These are phyloP conservation scores for Polyodon spathula DNA, from an alignment of 2,113 vertebrate species.

Conservation along the genomic window DNA sequence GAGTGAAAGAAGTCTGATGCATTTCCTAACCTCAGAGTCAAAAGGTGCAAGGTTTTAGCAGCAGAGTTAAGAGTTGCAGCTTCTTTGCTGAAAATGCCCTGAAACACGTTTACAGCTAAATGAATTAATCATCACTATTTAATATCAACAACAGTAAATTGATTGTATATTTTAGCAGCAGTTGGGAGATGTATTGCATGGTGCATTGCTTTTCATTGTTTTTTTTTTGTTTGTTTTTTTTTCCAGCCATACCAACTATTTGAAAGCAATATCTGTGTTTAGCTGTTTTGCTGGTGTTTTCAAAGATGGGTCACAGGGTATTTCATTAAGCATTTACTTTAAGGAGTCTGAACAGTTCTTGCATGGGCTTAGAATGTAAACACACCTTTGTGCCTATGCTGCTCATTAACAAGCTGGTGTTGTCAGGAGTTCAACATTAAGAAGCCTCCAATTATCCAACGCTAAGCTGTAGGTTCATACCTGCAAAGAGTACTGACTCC, in stretches of 20 bases:
- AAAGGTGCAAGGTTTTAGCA: background rate
- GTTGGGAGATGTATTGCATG: background rate
- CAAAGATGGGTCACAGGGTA: background rate
- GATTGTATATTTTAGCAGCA: conserved; percentile 41
- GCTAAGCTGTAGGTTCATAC: background rate
- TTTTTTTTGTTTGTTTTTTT: background rate
- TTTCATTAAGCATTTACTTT: background rate
- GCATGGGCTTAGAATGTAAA: background rate
- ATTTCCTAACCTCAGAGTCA: conserved; percentile 1
- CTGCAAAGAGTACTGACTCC: too few species aligned
- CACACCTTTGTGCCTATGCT: background rate
- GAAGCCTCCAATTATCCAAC: background rate
- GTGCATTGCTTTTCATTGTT: too few species aligned
- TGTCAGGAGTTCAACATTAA: background rate
- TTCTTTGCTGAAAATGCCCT: background rate
- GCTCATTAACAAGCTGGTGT: background rate
- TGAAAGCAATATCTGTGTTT: too few species aligned
- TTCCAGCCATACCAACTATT: background rate
- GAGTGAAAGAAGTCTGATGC: background rate
- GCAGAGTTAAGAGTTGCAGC: background rate
- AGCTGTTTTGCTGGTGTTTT: background rate
- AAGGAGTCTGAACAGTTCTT: too few species aligned
- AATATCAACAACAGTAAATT: conserved; percentile 54
- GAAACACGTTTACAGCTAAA: conserved; percentile 27
- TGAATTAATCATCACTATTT: conserved; percentile 50